These are phyloP conservation scores for Brachyhypopomus occidentalis DNA, from an alignment of 2,113 vertebrate species.

Conservation along the genomic window DNA sequence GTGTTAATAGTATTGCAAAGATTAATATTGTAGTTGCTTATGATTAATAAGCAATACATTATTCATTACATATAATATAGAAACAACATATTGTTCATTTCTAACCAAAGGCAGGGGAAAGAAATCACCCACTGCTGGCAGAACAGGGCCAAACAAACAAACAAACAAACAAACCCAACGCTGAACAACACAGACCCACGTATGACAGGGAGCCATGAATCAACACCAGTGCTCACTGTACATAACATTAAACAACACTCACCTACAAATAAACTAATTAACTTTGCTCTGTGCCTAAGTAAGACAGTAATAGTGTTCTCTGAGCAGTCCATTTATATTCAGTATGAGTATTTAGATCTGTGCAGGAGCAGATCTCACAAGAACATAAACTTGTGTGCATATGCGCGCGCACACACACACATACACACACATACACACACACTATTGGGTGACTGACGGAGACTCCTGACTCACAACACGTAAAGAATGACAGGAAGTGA, in stretches of 20 bases:
- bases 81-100: no score
- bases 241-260: neutral
- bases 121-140: neutral
- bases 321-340: slow-evolving; percentile 31
- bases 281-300: neutral
- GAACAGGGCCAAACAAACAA: neutral
- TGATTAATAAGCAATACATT: no score
- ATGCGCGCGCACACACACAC: slow-evolving; percentile 44
- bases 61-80: no score
- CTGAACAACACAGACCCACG: neutral
- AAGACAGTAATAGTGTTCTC: neutral
- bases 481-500: neutral
- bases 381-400: neutral
- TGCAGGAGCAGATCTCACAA: slow-evolving; percentile 16
- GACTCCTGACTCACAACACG: neutral
- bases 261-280: neutral
- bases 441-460: neutral
- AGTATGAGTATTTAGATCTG: slow-evolving; percentile 33
- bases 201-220: neutral
- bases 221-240: neutral
- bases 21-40: no score
- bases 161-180: neutral
- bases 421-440: slow-evolving; percentile 39
- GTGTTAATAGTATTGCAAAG: no score
- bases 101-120: neutral